Evolutionary conservation across 37 sponge, comb jelly and placozoan genomes (phyloP).

Genomic region (Lycopodina hypogea): DNA sequence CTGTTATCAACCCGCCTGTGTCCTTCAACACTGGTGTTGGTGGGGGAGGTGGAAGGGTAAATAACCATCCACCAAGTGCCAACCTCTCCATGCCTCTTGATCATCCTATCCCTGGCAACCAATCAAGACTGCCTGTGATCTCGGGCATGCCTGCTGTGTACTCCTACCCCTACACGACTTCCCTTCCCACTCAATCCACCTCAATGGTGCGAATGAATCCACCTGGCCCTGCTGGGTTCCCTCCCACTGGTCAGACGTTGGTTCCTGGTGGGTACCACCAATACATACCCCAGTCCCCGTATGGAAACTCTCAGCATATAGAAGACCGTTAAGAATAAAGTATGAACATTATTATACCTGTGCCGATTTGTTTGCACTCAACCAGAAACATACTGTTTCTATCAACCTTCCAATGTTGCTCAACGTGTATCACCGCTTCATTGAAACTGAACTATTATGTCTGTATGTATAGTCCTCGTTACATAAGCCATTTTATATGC

Average conservation of each 20-base stretch:
- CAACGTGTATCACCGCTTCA: too few species aligned
- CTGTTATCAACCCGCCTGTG: not conserved
- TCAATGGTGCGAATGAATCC: slow-evolving; percentile 6
- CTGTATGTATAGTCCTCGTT: too few species aligned
- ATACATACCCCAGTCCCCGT: slow-evolving; percentile 16
- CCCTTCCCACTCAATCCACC: slow-evolving; percentile 15
- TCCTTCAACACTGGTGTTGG: slow-evolving; percentile 2
- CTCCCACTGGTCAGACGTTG: slow-evolving; percentile 3
- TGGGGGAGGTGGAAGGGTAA: slow-evolving; percentile 2
- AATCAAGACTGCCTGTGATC: slow-evolving; percentile 10
- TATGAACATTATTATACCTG: too few species aligned
- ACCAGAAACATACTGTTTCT: too few species aligned
- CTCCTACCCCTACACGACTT: slow-evolving; percentile 27
- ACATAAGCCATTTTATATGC: too few species aligned
- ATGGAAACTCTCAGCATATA: slow-evolving; percentile 28
- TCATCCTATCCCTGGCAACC: slow-evolving; percentile 23
- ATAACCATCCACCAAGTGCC: not conserved
- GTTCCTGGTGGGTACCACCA: slow-evolving; percentile 11
- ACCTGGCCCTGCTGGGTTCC: not conserved
- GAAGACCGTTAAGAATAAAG: too few species aligned
- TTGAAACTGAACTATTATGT: too few species aligned
- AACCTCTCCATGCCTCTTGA: slow-evolving; percentile 16
- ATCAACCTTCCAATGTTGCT: too few species aligned
- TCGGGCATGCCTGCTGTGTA: slow-evolving; percentile 20
- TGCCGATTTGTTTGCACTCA: too few species aligned